phyloP scores from a whole-genome alignment of 2,113 vertebrate species.

The Bothrops jararaca region DNA sequence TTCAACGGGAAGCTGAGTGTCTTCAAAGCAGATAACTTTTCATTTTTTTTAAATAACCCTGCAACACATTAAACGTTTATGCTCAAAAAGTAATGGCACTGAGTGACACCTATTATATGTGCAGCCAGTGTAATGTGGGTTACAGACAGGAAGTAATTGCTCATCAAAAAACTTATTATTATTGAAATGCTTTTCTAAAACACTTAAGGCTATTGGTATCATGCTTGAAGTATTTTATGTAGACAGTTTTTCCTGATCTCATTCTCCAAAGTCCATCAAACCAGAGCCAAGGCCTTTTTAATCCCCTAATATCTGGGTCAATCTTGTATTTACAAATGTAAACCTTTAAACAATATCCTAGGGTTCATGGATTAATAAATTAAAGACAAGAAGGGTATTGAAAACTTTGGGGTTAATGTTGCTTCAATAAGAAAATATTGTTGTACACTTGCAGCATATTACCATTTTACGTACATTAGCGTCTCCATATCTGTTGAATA shows the following conservation, averaged over 20 bases:
- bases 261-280: constrained; percentile 2
- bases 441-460: not conserved
- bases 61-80: constrained; percentile 37
- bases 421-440: not conserved
- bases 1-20: constrained; percentile 11
- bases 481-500: not conserved
- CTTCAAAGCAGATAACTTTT: constrained; percentile 24
- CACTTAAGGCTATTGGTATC: constrained; percentile 27
- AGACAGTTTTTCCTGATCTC: constrained; percentile 17
- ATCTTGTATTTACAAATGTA: not conserved
- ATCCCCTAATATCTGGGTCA: not conserved
- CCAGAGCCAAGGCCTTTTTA: not conserved
- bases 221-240: constrained; percentile 33
- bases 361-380: not conserved
- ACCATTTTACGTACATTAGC: not conserved
- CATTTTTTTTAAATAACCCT: not conserved
- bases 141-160: constrained; percentile 39
- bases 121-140: constrained; percentile 28
- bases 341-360: not conserved
- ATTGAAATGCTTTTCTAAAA: constrained; percentile 38
- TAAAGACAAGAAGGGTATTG: not conserved
- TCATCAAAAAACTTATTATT: constrained; percentile 38
- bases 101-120: constrained; percentile 34
- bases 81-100: constrained; percentile 20
- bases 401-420: not conserved